These are phyloP conservation scores for Aplochiton taeniatus DNA, from an alignment of 2,797 vertebrate genomes.

Conservation along the genomic window DNA sequence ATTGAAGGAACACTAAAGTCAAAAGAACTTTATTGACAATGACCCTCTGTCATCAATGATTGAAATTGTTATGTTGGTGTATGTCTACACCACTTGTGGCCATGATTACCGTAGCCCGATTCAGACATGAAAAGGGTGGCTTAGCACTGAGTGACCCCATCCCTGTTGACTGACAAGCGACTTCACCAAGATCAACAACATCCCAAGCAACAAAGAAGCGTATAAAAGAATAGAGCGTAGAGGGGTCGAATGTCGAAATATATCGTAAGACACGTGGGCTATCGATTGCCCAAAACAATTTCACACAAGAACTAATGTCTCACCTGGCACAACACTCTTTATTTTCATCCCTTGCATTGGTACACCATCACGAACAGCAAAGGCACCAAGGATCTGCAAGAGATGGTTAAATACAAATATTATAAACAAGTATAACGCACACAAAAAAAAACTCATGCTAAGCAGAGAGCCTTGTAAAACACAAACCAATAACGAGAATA, in stretches of 20 bases:
- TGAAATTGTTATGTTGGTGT: slow-evolving; percentile 30
- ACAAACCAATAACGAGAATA: background rate
- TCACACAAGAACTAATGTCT: slow-evolving; percentile 51
- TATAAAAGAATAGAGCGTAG: slow-evolving; percentile 56
- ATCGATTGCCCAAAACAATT: slow-evolving; percentile 54
- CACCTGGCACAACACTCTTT: slow-evolving; percentile 80
- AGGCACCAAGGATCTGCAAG: slow-evolving; percentile 78
- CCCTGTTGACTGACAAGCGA: slow-evolving; percentile 29
- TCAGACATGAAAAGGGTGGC: slow-evolving; percentile 40
- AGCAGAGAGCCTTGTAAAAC: background rate
- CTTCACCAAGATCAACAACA: slow-evolving; percentile 55
- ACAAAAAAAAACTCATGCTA: background rate
- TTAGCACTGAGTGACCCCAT: slow-evolving; percentile 25
- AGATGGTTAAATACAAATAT: slow-evolving; percentile 10
- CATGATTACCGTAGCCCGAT: slow-evolving; percentile 36
- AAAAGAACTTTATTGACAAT: slow-evolving; percentile 40
- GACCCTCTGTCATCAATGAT: slow-evolving; percentile 33
- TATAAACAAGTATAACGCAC: background rate
- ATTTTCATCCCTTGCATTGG: slow-evolving; percentile 83
- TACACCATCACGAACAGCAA: slow-evolving; percentile 75
- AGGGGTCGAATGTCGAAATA: slow-evolving; percentile 64
- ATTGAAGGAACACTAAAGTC: slow-evolving; percentile 35
- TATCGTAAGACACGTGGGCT: slow-evolving; percentile 59
- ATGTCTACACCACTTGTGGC: slow-evolving; percentile 30
- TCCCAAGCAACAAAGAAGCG: slow-evolving; percentile 62